Evolutionary conservation across 2,888 invertebrate species (phyloP).

Genomic region (Rotaria sp.): DNA sequence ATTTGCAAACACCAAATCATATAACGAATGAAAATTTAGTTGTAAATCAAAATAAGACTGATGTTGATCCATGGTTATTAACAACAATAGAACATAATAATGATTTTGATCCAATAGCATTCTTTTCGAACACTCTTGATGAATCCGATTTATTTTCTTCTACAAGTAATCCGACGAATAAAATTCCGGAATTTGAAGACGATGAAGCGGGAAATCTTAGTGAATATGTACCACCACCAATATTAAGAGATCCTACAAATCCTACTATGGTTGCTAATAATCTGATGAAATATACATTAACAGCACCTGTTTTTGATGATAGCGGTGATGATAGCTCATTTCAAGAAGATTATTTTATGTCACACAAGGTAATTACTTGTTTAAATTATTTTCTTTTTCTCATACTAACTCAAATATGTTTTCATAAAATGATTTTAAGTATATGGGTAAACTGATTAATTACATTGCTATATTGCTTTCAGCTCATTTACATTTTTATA

Average conservation of each 20-base stretch:
- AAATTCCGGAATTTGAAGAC: not conserved
- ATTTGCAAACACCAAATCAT: not conserved
- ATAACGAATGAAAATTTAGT: not conserved
- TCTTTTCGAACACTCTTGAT: not conserved
- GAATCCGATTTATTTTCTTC: not conserved
- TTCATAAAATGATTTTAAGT: not conserved
- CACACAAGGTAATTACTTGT: not conserved
- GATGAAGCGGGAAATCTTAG: not conserved
- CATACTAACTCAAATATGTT: too few species aligned
- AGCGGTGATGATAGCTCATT: not conserved
- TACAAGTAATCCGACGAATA: not conserved
- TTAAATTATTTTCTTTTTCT: too few species aligned
- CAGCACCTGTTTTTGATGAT: not conserved
- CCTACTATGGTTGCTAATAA: not conserved
- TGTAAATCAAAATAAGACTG: not conserved
- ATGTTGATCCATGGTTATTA: not conserved
- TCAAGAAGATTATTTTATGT: not conserved
- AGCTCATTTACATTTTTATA: not conserved
- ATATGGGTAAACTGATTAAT: not conserved
- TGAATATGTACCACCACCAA: not conserved
- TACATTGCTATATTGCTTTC: not conserved
- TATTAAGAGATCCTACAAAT: not conserved
- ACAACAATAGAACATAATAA: not conserved
- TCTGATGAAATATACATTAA: not conserved
- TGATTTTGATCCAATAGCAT: not conserved